A percentile compares a stretch with the other conserved stretches of the same genome.
phyloP scores from a whole-genome alignment of 2,113 vertebrate species.

The Barnardius zonarius region DNA sequence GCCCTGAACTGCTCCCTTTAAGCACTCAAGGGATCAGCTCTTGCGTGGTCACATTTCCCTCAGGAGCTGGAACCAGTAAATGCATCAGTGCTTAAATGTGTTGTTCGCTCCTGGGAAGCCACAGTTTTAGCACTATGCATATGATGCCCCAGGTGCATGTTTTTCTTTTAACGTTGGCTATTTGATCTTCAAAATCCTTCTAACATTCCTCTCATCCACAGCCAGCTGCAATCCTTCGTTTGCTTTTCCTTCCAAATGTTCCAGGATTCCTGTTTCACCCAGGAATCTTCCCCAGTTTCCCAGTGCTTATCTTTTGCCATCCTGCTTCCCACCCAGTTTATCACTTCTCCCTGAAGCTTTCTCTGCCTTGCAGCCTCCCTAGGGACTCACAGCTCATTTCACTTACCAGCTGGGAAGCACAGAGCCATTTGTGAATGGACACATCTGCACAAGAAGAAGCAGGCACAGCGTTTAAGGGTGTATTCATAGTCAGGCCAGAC shows the following conservation, averaged over 20 bases:
- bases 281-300: background rate
- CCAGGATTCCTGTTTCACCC: background rate
- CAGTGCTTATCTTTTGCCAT: background rate
- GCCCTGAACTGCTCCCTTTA: background rate
- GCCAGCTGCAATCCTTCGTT: background rate
- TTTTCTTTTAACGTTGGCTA: background rate
- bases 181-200: background rate
- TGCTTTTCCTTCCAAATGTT: background rate
- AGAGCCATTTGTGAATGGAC: background rate
- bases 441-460: background rate
- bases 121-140: background rate
- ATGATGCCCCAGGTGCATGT: background rate
- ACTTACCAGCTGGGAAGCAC: background rate
- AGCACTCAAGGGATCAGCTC: background rate
- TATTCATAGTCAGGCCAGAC: background rate
- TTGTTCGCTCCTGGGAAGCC: background rate
- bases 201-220: background rate
- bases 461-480: background rate
- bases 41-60: background rate
- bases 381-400: background rate
- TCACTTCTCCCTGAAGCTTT: background rate
- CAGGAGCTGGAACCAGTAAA: background rate
- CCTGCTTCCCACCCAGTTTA: background rate
- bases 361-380: background rate
- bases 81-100: background rate